phyloP scores from a whole-genome alignment of 1,140 invertebrate genomes.

The Caenorhabditis tropicalis region DNA sequence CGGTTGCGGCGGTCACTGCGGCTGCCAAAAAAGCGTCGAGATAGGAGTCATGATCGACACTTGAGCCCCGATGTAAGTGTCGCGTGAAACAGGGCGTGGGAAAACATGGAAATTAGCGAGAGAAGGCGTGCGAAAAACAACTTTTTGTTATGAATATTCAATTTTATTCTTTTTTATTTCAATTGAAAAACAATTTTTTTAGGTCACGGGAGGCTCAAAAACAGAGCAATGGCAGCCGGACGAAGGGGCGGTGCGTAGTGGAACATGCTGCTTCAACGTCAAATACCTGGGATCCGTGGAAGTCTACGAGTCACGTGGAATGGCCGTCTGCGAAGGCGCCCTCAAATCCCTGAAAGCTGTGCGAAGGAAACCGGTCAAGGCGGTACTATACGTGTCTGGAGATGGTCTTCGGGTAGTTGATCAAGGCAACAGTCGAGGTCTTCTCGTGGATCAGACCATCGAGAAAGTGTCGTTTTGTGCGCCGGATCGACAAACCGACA shows the following conservation, averaged over 20 bases:
- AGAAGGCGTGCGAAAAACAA: too few species aligned
- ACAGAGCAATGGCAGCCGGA: slow-evolving; percentile 86
- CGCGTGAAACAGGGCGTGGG: background rate
- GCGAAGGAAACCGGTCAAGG: slow-evolving; percentile 83
- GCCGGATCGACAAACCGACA: slow-evolving; percentile 95
- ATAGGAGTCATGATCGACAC: background rate
- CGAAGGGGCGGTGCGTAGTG: slow-evolving; percentile 89
- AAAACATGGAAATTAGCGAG: too few species aligned
- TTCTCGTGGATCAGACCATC: slow-evolving; percentile 99
- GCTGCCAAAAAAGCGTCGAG: slow-evolving; percentile 16
- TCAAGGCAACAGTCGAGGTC: slow-evolving; percentile 92
- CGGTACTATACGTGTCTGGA: slow-evolving; percentile 91
- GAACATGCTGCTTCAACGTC: slow-evolving; percentile 94
- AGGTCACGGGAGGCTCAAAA: slow-evolving; percentile 16
- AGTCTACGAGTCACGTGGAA: slow-evolving; percentile 97
- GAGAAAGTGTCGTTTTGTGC: slow-evolving; percentile 99
- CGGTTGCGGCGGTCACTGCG: background rate
- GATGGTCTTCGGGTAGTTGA: slow-evolving; percentile 96
- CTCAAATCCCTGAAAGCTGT: slow-evolving; percentile 80
- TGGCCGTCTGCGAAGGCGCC: slow-evolving; percentile 99
- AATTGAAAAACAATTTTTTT: too few species aligned
- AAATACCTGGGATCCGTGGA: slow-evolving; percentile 99
- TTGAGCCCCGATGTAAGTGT: background rate
- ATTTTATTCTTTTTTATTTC: too few species aligned
- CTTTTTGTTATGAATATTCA: too few species aligned